These are phyloP conservation scores for Campoplex nolae DNA, from an alignment of 2,888 invertebrate species.

Conservation along the genomic window DNA sequence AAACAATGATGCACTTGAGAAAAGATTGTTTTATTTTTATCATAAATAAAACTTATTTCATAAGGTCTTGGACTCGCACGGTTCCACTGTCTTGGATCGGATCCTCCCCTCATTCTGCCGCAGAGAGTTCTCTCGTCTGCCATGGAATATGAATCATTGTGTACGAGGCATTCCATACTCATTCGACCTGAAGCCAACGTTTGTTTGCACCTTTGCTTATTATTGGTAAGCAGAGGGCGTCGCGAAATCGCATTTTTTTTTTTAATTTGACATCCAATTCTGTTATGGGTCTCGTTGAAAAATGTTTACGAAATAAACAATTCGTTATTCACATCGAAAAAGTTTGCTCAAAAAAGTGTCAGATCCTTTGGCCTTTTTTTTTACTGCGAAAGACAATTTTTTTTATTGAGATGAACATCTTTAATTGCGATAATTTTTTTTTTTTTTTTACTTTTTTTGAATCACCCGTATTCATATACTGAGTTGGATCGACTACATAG, in stretches of 20 bases:
- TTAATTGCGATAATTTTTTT: neutral
- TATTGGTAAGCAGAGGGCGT: no score
- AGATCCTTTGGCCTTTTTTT: no score
- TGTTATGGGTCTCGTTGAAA: no score
- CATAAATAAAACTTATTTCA: slow-evolving; percentile 1
- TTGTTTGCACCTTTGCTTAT: neutral
- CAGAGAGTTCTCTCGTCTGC: slow-evolving; percentile 12
- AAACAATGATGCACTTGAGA: neutral
- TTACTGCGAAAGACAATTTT: neutral
- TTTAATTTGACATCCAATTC: no score
- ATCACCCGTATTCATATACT: slow-evolving; percentile 2
- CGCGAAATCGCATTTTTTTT: no score
- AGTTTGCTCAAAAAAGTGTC: no score
- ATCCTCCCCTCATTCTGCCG: slow-evolving; percentile 11
- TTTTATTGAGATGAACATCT: neutral
- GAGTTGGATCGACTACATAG: slow-evolving; percentile 53
- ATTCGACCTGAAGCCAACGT: neutral
- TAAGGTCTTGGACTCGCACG: neutral
- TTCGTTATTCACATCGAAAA: no score
- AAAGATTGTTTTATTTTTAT: slow-evolving; percentile 6
- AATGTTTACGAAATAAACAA: no score
- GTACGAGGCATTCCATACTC: slow-evolving; percentile 4
- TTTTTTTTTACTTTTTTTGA: neutral
- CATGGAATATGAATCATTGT: slow-evolving; percentile 14
- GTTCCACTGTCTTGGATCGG: slow-evolving; percentile 9